Percentiles rank a stretch among this genome's conserved stretches.
These are phyloP conservation scores for Apamea monoglypha DNA, from an alignment of 2,888 invertebrate genomes.

Conservation along the genomic window DNA sequence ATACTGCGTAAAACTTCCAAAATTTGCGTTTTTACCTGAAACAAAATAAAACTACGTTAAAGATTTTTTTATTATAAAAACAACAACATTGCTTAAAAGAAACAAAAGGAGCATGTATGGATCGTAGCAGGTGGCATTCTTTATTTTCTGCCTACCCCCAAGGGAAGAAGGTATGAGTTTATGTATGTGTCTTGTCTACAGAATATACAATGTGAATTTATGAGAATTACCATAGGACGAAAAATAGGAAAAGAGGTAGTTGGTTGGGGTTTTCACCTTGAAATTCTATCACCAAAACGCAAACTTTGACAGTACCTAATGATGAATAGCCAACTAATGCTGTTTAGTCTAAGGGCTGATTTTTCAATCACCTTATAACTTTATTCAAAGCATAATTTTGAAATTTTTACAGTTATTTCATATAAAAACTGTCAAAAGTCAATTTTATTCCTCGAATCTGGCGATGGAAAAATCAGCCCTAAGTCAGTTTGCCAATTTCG, in stretches of 20 bases:
- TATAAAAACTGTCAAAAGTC: no score
- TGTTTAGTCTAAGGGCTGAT: no score
- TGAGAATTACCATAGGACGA: background rate
- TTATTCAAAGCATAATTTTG: no score
- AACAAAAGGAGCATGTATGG: background rate
- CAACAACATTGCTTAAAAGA: background rate
- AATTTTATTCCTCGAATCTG: no score
- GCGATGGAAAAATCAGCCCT: no score
- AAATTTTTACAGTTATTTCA: no score
- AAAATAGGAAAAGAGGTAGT: background rate
- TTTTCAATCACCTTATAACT: no score
- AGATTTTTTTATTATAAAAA: background rate
- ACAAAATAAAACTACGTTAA: slow-evolving; percentile 44
- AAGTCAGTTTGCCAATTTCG: no score
- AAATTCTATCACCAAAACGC: no score
- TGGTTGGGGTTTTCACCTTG: no score
- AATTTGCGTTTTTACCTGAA: slow-evolving; percentile 47
- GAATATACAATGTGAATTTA: background rate
- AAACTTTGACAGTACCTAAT: no score
- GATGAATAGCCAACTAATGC: no score
- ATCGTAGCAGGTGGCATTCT: background rate
- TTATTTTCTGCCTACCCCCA: background rate
- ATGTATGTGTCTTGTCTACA: background rate
- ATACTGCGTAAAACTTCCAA: slow-evolving; percentile 7
- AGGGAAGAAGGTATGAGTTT: background rate